Conservation (phyloP, 2,888 invertebrate genomes). For the Caenorhabditis japonica region DNA sequence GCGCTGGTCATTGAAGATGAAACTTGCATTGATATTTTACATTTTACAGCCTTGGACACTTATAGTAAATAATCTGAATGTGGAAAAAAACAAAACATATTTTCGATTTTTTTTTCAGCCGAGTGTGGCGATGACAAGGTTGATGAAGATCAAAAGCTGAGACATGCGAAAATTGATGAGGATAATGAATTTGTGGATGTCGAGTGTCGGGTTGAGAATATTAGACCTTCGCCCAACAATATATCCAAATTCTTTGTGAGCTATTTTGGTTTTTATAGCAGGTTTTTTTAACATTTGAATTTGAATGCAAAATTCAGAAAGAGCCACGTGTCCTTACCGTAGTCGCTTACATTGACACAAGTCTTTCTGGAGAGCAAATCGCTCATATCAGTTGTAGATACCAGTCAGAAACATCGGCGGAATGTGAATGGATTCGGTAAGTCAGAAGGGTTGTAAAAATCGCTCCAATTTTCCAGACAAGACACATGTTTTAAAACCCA, state of each 20-base stretch:
- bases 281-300: too few relatives aligned
- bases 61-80: slow-evolving; percentile 61
- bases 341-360: slow-evolving; percentile 65
- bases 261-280: neutral
- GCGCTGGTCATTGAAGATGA: slow-evolving; percentile 67
- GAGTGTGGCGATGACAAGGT: slow-evolving; percentile 64
- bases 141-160: slow-evolving; percentile 67
- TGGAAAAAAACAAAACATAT: too few relatives aligned
- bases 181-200: slow-evolving; percentile 68
- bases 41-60: slow-evolving; percentile 61
- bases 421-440: slow-evolving; percentile 66
- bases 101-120: too few relatives aligned
- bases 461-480: slow-evolving; percentile 40
- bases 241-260: slow-evolving; percentile 62
- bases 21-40: slow-evolving; percentile 66
- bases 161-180: slow-evolving; percentile 65
- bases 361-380: slow-evolving; percentile 62
- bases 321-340: slow-evolving; percentile 66
- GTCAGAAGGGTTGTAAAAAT: neutral
- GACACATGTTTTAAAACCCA: slow-evolving; percentile 64
- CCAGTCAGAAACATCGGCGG: slow-evolving; percentile 44
- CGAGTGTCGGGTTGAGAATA: slow-evolving; percentile 66
- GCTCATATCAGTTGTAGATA: slow-evolving; percentile 68
- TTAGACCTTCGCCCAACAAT: slow-evolving; percentile 44
- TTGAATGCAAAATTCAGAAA: slow-evolving; percentile 62